A percentile compares a stretch with the other conserved stretches of the same genome.
phyloP scores from a whole-genome alignment of 64 coral and sea anemone genomes.

The Stylophora pistillata region DNA sequence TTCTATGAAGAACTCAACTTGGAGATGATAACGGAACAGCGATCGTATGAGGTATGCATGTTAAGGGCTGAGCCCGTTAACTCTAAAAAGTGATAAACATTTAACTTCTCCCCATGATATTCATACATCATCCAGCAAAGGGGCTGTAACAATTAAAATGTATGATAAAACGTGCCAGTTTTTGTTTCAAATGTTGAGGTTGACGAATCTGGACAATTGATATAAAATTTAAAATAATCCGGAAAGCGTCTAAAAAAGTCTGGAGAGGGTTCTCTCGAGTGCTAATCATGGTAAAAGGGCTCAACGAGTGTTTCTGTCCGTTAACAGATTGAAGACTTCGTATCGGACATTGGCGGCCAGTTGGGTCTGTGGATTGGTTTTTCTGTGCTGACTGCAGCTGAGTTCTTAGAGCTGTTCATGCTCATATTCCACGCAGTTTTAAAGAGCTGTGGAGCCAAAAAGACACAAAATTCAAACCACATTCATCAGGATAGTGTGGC shows the following conservation, averaged over 20 bases:
- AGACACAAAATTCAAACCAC: not conserved
- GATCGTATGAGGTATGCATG: constrained; percentile 32
- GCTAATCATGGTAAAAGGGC: too few species aligned
- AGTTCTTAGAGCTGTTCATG: constrained; percentile 21
- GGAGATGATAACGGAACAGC: constrained; percentile 25
- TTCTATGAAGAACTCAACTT: constrained; percentile 52
- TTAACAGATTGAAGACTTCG: constrained; percentile 35
- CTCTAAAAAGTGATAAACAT: too few species aligned
- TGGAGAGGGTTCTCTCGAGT: too few species aligned
- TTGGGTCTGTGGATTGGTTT: constrained; percentile 47
- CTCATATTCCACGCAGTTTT: not conserved
- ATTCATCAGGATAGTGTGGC: not conserved
- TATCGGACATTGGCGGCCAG: constrained; percentile 50
- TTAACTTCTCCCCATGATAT: too few species aligned
- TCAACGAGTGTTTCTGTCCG: not conserved
- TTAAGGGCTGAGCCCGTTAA: not conserved
- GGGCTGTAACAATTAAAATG: too few species aligned
- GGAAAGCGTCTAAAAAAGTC: too few species aligned
- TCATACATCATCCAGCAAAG: too few species aligned
- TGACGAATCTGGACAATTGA: too few species aligned
- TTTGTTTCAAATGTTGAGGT: too few species aligned
- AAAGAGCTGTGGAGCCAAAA: not conserved
- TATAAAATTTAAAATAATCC: too few species aligned
- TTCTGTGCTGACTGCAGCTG: constrained; percentile 33
- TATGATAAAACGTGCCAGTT: too few species aligned